phyloP scores from a whole-genome alignment of 1,140 invertebrate genomes.

The Drosophila bocki region DNA sequence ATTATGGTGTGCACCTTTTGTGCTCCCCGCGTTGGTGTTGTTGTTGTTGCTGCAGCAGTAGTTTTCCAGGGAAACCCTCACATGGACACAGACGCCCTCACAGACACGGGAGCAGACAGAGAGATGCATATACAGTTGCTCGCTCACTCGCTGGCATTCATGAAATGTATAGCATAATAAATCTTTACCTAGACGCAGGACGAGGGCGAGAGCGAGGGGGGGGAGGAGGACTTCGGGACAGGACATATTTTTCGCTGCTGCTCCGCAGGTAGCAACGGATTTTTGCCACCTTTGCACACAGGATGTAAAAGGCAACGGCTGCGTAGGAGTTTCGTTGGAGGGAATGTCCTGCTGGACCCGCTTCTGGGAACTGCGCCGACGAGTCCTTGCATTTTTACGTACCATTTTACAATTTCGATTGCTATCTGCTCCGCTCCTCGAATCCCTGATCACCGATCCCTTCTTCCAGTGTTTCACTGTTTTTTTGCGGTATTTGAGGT shows the following conservation, averaged over 20 bases:
- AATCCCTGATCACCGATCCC: constrained; percentile 7
- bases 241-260: constrained; percentile 63
- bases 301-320: constrained; percentile 62
- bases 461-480: background rate
- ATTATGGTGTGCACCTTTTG: constrained; percentile 81
- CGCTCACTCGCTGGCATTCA: constrained; percentile 67
- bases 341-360: constrained; percentile 43
- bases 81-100: constrained; percentile 42
- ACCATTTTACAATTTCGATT: constrained; percentile 80
- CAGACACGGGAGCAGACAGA: constrained; percentile 11
- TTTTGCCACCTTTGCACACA: constrained; percentile 81
- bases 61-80: constrained; percentile 81
- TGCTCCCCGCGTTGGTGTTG: constrained; percentile 35
- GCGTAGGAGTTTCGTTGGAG: constrained; percentile 65
- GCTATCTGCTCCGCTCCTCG: constrained; percentile 50
- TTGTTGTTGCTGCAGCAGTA: constrained; percentile 46
- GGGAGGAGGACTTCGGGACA: background rate
- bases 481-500: constrained; percentile 73
- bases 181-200: constrained; percentile 72
- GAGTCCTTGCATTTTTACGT: constrained; percentile 68
- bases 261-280: constrained; percentile 71
- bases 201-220: constrained; percentile 8
- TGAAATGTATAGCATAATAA: constrained; percentile 84
- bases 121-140: constrained; percentile 34
- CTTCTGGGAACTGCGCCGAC: constrained; percentile 37